These are phyloP conservation scores for Listronotus oregonensis DNA, from an alignment of 1,140 invertebrate species.

Conservation along the genomic window DNA sequence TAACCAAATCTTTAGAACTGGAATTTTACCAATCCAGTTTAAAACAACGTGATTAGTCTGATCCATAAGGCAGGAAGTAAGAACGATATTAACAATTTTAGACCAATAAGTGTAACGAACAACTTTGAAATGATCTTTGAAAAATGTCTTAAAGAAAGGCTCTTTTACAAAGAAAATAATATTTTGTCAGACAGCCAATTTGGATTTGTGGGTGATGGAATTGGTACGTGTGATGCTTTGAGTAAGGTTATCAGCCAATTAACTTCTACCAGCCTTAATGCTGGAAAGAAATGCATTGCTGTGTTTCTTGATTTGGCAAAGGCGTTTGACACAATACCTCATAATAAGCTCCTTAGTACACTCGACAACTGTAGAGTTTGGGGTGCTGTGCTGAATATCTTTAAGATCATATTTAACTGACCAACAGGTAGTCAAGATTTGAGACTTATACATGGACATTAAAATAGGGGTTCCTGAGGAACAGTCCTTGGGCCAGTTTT, in stretches of 20 bases:
- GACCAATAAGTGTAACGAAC: too few species aligned
- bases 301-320: constrained; percentile 30
- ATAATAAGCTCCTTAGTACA: constrained; percentile 43
- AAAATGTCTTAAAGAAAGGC: background rate
- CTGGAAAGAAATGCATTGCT: too few species aligned
- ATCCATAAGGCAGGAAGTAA: constrained; percentile 4
- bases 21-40: constrained; percentile 10
- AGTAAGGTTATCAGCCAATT: background rate
- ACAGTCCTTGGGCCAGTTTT: background rate
- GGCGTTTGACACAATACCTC: constrained; percentile 48
- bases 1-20: background rate
- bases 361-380: constrained; percentile 44
- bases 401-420: constrained; percentile 43
- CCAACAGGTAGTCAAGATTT: constrained; percentile 40
- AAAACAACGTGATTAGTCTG: constrained; percentile 7
- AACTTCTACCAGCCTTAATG: background rate
- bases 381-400: constrained; percentile 35
- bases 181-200: too few species aligned
- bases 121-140: too few species aligned
- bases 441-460: background rate
- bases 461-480: constrained; percentile 30
- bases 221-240: background rate
- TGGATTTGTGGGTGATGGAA: too few species aligned
- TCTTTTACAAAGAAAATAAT: too few species aligned
- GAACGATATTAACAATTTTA: too few species aligned